These are phyloP conservation scores for Sceliomorpha sp. DNA, from an alignment of 2,888 invertebrate species.

Conservation along the genomic window DNA sequence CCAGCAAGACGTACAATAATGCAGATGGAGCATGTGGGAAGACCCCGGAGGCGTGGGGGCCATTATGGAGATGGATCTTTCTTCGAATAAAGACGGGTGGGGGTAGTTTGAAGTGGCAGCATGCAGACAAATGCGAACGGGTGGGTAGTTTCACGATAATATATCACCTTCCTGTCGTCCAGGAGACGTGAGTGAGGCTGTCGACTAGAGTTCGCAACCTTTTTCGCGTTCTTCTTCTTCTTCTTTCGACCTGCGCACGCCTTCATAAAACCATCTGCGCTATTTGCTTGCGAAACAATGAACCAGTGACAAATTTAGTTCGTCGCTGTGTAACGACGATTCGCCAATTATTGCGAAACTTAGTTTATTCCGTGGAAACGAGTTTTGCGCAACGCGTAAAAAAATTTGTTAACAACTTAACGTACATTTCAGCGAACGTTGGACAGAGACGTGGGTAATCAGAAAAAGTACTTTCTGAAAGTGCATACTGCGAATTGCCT, in stretches of 20 bases:
- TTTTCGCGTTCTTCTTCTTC: conserved; percentile 46
- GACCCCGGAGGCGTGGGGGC: conserved; percentile 67
- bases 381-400: too few species aligned
- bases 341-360: too few species aligned
- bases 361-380: too few species aligned
- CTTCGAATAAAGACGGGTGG: conserved; percentile 72
- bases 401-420: too few species aligned
- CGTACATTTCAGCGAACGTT: too few species aligned
- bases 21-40: conserved; percentile 67
- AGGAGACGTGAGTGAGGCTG: conserved; percentile 76
- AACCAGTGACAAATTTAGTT: conserved; percentile 1
- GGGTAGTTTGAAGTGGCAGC: conserved; percentile 66
- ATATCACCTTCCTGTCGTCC: conserved; percentile 79
- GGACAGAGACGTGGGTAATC: too few species aligned
- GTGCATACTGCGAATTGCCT: too few species aligned
- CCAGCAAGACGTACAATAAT: conserved; percentile 49
- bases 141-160: conserved; percentile 69
- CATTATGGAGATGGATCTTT: conserved; percentile 79
- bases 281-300: conserved; percentile 1
- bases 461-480: too few species aligned
- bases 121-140: conserved; percentile 54
- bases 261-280: not conserved
- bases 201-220: conserved; percentile 71
- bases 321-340: too few species aligned
- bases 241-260: conserved; percentile 15